Conservation (phyloP, 2,797 vertebrate genomes). For the Alca torda region DNA sequence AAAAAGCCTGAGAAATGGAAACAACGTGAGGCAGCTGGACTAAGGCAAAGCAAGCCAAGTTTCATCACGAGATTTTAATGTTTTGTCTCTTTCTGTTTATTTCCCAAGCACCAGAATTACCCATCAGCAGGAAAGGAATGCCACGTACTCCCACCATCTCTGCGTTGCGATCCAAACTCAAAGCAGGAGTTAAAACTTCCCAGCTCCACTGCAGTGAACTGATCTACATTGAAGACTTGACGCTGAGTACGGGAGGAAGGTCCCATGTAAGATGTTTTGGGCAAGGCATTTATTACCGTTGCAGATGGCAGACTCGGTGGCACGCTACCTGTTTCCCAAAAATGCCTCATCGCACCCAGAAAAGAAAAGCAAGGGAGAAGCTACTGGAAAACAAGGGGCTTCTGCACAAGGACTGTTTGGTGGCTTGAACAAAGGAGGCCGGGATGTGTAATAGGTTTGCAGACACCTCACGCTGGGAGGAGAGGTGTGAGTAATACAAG, state of each 20-base stretch:
- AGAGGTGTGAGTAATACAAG: background rate
- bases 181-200: background rate
- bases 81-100: slow-evolving; percentile 13
- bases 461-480: background rate
- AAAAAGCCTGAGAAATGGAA: background rate
- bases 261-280: background rate
- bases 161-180: background rate
- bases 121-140: background rate
- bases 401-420: background rate
- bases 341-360: rapidly evolving
- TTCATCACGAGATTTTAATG: background rate
- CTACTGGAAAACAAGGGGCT: background rate
- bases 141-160: background rate
- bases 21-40: background rate
- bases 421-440: background rate
- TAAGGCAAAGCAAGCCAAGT: background rate
- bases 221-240: background rate
- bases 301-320: background rate
- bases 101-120: slow-evolving; percentile 4
- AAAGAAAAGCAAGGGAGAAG: background rate
- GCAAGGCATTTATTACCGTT: background rate
- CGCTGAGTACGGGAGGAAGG: background rate
- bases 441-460: background rate
- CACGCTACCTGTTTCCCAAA: background rate
- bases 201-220: background rate